Conservation (phyloP, 2,113 vertebrate genomes). For the Lasiurus borealis region DNA sequence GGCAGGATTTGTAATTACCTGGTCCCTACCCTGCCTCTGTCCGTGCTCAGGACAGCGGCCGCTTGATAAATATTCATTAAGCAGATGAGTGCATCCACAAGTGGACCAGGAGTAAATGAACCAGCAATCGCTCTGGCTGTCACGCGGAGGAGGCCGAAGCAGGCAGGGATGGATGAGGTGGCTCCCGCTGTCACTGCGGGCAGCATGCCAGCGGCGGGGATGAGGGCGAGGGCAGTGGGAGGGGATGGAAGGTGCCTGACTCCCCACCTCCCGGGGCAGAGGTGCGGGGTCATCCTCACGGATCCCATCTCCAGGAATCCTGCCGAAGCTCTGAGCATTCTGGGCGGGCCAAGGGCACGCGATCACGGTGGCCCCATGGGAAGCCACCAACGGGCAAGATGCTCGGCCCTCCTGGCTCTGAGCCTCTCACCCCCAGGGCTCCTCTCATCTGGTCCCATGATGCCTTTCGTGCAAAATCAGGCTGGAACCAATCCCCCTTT, state of each 20-base stretch:
- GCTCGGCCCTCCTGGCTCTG: accelerated
- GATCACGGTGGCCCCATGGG: accelerated
- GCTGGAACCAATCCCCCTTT: neutral
- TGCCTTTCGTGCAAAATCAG: neutral
- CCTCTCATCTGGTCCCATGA: neutral
- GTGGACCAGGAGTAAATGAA: neutral
- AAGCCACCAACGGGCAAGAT: neutral
- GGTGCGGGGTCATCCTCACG: neutral
- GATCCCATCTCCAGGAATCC: neutral
- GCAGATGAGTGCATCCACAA: neutral
- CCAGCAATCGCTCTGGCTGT: neutral
- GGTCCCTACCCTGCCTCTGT: neutral
- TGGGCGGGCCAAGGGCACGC: neutral
- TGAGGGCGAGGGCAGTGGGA: neutral
- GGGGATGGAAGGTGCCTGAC: neutral
- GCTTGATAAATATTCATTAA: neutral
- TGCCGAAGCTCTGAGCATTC: neutral
- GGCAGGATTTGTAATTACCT: neutral
- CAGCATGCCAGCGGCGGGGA: accelerated
- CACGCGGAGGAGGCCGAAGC: neutral
- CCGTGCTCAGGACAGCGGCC: neutral
- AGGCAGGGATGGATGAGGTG: neutral
- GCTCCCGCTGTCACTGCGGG: accelerated
- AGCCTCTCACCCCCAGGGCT: neutral
- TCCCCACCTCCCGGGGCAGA: neutral